Evolutionary conservation across 2,113 vertebrate species (phyloP).

Genomic region (Antechinus stuartii): DNA sequence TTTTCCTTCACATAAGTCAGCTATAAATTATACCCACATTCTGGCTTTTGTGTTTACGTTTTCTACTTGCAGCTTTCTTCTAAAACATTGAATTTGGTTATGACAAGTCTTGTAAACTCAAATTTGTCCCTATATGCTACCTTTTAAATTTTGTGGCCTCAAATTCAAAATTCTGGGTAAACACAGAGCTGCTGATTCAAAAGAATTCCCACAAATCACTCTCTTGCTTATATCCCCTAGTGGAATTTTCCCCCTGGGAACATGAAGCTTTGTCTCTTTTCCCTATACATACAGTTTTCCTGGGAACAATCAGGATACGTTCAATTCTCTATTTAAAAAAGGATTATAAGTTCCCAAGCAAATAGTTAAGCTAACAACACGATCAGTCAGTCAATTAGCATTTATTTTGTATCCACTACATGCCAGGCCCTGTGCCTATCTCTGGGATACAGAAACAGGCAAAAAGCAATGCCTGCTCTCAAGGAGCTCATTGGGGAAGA

Average conservation of each 20-base stretch:
- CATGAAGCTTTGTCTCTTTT: neutral
- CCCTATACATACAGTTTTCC: neutral
- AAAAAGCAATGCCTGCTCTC: neutral
- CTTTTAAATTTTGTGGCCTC: neutral
- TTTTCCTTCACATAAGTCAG: neutral
- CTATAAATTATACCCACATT: neutral
- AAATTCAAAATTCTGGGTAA: neutral
- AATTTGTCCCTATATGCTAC: neutral
- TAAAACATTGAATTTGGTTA: conserved; percentile 28
- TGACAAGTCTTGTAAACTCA: conserved; percentile 32
- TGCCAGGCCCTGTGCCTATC: neutral
- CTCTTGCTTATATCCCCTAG: neutral
- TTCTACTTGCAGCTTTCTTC: conserved; percentile 33
- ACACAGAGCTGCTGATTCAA: neutral
- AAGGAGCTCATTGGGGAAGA: neutral
- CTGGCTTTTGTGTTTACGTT: neutral
- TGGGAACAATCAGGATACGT: neutral
- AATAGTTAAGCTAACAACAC: neutral
- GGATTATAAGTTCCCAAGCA: neutral
- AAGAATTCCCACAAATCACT: neutral
- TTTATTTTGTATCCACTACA: neutral
- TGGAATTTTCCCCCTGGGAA: neutral
- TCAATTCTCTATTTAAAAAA: neutral
- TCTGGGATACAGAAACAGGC: neutral
- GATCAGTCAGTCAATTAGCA: neutral